Conservation (phyloP, 2,797 vertebrate genomes). For the Alca torda region DNA sequence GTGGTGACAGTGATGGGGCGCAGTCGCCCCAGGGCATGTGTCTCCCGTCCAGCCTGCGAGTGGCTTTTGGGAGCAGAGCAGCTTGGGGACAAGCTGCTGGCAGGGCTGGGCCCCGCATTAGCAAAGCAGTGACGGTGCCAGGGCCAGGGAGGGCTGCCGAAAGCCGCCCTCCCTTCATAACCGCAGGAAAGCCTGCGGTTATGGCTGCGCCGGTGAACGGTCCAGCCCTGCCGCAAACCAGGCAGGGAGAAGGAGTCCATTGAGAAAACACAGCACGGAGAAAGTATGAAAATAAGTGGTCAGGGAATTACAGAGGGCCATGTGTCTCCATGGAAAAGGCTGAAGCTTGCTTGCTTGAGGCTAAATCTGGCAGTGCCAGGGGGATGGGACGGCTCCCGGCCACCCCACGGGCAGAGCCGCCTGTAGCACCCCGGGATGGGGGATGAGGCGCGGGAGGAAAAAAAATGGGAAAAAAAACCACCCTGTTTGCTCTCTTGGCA, state of each 20-base stretch:
- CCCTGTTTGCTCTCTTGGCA: neutral
- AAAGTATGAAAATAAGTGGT: constrained; percentile 49
- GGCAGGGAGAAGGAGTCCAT: neutral
- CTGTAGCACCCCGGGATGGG: neutral
- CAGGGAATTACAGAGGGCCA: neutral
- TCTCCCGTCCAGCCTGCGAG: fast-evolving
- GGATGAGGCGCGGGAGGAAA: neutral
- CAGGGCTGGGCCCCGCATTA: neutral
- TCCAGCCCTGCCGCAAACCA: neutral
- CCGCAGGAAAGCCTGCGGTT: neutral
- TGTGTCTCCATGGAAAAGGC: constrained; percentile 35
- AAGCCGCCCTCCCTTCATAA: neutral
- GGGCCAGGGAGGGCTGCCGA: neutral
- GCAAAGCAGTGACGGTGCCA: neutral
- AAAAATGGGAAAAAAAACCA: neutral
- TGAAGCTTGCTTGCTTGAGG: neutral
- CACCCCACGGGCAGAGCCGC: neutral
- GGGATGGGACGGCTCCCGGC: neutral
- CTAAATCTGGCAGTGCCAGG: neutral
- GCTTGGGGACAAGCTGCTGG: neutral
- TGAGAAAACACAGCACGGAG: neutral
- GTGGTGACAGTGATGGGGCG: neutral
- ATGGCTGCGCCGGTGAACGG: neutral
- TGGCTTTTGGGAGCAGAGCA: neutral
- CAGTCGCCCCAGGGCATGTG: fast-evolving